Conservation (phyloP, 2,113 vertebrate genomes). For the Ptilorrhoa leucosticta region DNA sequence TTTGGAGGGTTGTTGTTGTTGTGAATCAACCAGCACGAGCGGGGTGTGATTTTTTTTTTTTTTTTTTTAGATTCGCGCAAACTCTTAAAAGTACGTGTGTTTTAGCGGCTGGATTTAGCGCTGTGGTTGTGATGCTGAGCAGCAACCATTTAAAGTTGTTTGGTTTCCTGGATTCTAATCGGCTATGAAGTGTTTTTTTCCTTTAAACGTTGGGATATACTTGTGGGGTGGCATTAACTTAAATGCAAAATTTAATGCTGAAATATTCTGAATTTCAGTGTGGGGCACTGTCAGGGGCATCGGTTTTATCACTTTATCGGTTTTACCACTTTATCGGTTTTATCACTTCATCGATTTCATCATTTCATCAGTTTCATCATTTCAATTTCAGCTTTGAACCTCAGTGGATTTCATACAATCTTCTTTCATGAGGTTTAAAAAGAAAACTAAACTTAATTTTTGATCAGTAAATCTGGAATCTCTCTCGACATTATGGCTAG, state of each 20-base stretch:
- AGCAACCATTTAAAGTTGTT: neutral
- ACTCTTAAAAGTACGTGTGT: neutral
- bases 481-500: constrained; percentile 38
- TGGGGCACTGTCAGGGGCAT: neutral
- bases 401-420: constrained; percentile 77
- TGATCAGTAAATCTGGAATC: constrained; percentile 22
- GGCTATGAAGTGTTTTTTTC: neutral
- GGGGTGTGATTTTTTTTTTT: neutral
- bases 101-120: neutral
- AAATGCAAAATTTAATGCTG: neutral
- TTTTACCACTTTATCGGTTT: neutral
- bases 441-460: constrained; percentile 64
- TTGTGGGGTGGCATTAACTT: neutral
- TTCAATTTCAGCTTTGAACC: constrained; percentile 20
- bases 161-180: neutral
- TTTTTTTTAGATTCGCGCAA: neutral
- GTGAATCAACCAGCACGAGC: neutral
- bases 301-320: neutral
- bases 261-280: neutral
- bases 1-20: neutral
- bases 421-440: constrained; percentile 64
- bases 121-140: neutral
- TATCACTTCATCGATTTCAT: neutral
- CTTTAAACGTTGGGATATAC: neutral
- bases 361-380: neutral